A percentile compares a stretch with the other conserved stretches of the same genome.
phyloP scores from a whole-genome alignment of 2,888 invertebrate genomes.

The Luffia ferchaultella region DNA sequence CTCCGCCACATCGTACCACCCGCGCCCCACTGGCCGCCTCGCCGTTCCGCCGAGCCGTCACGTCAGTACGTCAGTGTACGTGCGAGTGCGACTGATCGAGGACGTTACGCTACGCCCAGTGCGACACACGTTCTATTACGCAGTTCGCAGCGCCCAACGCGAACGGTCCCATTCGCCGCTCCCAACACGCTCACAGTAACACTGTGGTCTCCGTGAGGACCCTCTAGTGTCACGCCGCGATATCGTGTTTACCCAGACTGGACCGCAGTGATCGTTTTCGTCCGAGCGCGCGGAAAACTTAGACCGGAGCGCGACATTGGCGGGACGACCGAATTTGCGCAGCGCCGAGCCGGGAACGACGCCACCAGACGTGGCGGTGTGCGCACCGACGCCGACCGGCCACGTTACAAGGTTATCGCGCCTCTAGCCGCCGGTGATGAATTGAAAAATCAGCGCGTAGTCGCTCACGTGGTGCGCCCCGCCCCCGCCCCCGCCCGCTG shows the following conservation, averaged over 20 bases:
- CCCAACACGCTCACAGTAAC: not conserved
- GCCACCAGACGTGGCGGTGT: conserved; percentile 31
- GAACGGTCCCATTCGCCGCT: not conserved
- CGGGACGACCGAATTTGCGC: conserved; percentile 33
- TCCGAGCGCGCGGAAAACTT: conserved; percentile 49
- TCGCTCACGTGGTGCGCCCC: conserved; percentile 61
- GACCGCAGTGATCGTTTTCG: conserved; percentile 45
- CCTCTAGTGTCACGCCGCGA: conserved; percentile 7
- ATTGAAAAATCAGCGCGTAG: conserved; percentile 67
- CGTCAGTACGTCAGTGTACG: conserved; percentile 51
- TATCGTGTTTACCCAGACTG: conserved; percentile 8
- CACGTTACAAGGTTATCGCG: conserved; percentile 65
- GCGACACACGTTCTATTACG: conserved; percentile 49
- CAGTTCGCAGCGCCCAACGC: conserved; percentile 27
- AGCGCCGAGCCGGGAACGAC: conserved; percentile 31
- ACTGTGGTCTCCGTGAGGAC: conserved; percentile 4
- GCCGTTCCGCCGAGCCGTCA: conserved; percentile 34
- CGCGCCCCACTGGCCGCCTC: conserved; percentile 34
- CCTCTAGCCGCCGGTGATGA: conserved; percentile 60
- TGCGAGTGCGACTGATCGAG: conserved; percentile 51
- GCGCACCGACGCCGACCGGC: conserved; percentile 24
- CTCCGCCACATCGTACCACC: conserved; percentile 26
- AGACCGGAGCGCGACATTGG: conserved; percentile 29
- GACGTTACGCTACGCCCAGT: conserved; percentile 40
- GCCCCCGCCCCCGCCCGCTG: conserved; percentile 60